These are phyloP conservation scores for Microplitis mediator DNA, from an alignment of 1,140 invertebrate genomes.

Conservation along the genomic window DNA sequence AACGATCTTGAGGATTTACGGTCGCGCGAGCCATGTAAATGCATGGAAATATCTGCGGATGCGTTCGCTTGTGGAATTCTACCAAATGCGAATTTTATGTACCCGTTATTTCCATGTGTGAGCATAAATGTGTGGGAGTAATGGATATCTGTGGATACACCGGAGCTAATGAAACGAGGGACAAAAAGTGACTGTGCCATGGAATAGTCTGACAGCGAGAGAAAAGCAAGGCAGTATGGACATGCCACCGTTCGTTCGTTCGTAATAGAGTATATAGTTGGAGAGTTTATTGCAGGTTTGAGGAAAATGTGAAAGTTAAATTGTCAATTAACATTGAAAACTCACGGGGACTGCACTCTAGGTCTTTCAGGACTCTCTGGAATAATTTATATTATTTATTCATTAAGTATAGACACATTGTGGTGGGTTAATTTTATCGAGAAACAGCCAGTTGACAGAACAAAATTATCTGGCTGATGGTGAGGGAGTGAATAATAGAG, in stretches of 20 bases:
- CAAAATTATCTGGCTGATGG: not conserved
- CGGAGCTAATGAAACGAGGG: not conserved
- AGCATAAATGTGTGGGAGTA: not conserved
- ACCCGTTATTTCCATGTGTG: not conserved
- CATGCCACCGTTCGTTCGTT: too few relatives aligned
- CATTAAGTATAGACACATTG: not conserved
- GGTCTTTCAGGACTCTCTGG: not conserved
- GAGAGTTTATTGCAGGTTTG: slow-evolving; percentile 1
- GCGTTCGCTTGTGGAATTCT: slow-evolving; percentile 16
- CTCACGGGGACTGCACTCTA: not conserved
- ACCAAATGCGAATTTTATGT: slow-evolving; percentile 16
- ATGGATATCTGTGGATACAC: not conserved
- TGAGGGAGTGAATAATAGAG: too few relatives aligned
- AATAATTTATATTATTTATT: not conserved
- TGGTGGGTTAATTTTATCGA: not conserved
- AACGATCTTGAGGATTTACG: slow-evolving; percentile 34
- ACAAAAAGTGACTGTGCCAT: not conserved
- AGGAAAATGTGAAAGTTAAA: slow-evolving; percentile 11
- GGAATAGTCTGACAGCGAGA: too few relatives aligned
- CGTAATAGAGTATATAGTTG: not conserved
- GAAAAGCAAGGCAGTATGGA: too few relatives aligned
- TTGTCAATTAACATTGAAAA: slow-evolving; percentile 27
- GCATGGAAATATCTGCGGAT: slow-evolving; percentile 27
- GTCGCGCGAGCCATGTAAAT: slow-evolving; percentile 28
- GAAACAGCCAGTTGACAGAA: too few relatives aligned